Conservation (phyloP, 2,113 vertebrate genomes). For the Bujurquina vittata region DNA sequence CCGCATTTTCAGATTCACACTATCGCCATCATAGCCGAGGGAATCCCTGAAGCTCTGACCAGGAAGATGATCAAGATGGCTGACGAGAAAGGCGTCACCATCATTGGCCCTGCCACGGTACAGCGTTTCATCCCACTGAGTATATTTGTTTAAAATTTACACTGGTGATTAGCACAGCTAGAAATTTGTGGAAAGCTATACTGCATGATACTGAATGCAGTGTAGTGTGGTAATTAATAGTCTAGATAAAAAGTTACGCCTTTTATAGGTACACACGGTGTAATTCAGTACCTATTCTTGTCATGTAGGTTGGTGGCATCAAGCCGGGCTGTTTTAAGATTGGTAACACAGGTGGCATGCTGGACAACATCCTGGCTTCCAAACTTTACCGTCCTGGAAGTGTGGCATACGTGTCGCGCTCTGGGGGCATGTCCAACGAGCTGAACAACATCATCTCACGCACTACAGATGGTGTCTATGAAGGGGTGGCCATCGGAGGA, state of each 20-base stretch:
- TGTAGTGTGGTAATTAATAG: neutral
- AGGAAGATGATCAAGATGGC: slow-evolving; percentile 92
- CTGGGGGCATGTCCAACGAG: slow-evolving; percentile 98
- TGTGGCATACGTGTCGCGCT: slow-evolving; percentile 95
- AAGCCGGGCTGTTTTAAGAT: slow-evolving; percentile 99
- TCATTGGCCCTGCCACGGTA: slow-evolving; percentile 98
- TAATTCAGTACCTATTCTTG: neutral
- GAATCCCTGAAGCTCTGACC: slow-evolving; percentile 95
- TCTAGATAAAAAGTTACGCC: neutral
- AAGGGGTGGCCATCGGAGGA: slow-evolving; percentile 96
- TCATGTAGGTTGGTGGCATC: slow-evolving; percentile 91
- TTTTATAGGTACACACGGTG: neutral
- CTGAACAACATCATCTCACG: slow-evolving; percentile 98
- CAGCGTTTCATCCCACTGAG: neutral
- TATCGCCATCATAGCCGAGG: slow-evolving; percentile 96
- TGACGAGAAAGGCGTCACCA: slow-evolving; percentile 93
- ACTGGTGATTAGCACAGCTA: rapidly evolving
- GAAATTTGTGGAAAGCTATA: neutral
- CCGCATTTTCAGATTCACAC: slow-evolving; percentile 86
- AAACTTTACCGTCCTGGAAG: slow-evolving; percentile 97
- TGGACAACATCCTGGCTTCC: slow-evolving; percentile 97
- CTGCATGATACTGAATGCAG: neutral
- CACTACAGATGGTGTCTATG: slow-evolving; percentile 93
- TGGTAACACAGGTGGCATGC: slow-evolving; percentile 97
- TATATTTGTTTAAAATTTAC: neutral